Percentiles rank a stretch among this genome's conserved stretches.
Conservation (phyloP, 2,797 vertebrate genomes). For the Hypotaenidia philippensis region DNA sequence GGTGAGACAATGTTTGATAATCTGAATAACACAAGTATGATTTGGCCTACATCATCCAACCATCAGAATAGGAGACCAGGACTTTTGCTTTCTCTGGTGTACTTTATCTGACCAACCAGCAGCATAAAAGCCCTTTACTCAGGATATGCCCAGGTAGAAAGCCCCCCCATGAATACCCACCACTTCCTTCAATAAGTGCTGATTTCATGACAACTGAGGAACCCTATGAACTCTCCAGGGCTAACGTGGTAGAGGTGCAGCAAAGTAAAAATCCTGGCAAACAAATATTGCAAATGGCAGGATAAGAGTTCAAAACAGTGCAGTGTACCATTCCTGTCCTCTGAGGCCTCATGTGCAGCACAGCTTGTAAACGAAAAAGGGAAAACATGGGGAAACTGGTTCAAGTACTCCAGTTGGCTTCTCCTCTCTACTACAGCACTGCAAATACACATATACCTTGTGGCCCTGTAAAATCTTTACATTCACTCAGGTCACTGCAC, state of each 20-base stretch:
- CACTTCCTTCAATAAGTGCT: not conserved
- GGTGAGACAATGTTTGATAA: not conserved
- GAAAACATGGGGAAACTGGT: not conserved
- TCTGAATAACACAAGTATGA: not conserved
- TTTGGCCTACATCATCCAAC: not conserved
- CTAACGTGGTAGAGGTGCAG: not conserved
- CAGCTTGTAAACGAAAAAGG: not conserved
- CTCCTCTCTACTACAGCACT: not conserved
- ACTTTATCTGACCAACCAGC: not conserved
- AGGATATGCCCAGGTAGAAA: not conserved
- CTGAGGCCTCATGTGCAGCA: not conserved
- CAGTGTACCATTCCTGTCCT: not conserved
- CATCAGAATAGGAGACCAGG: not conserved
- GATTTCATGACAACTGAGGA: not conserved
- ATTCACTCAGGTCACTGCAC: conserved; percentile 39
- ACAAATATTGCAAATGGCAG: not conserved
- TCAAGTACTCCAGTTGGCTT: not conserved
- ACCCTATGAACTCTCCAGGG: not conserved
- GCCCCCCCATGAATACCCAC: not conserved
- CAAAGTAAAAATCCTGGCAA: not conserved
- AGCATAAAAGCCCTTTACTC: not conserved
- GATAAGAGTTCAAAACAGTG: not conserved
- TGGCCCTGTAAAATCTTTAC: conserved; percentile 39
- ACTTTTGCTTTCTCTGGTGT: not conserved
- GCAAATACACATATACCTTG: not conserved